Evolutionary conservation across 1,140 invertebrate species (phyloP), one percentile per base, ranked within the genome.

Genomic region (Ips typographus): DNA sequence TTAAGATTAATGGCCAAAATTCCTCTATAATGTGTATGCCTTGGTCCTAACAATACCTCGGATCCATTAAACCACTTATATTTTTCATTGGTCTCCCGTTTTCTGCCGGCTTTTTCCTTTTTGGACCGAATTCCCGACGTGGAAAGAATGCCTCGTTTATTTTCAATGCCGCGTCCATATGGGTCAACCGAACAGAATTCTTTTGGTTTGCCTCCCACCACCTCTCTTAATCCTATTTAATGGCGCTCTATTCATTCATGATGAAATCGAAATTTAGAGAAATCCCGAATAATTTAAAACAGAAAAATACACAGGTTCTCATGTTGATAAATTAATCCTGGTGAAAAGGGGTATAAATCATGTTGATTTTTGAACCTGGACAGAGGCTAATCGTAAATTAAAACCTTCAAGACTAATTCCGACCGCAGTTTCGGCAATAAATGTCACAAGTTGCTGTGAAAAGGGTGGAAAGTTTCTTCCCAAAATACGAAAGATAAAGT

Each of bases 41-140:
- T 36, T 55, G 36, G 37, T 47, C 58, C 58, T 61, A 61, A 68
- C 65, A 68, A 68, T 68, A 61, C 65, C 56, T 42, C 56, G 57
- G 56, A 60, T 68, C 65, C 65, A 68, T 68, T 68, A 68, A 60
- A 68, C 56, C 65, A 68, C 65, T 68, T 68, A 68, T 68, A 68
- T 68, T 68, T 68, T 68, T 68, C 65, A 68, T 68, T 68, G 65
- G 57, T 61, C 65, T 47, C 57, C 65, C 57, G 37, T 68, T 68
- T 61, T 55, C 58, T 42, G 42, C 40, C 40, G 38, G 39, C 40
- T 58, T 59, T 58, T 67, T 55, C 56, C 43, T 59, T 65, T 58
- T 52, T 57, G 65, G 43, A 37, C 41, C n/a, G 47, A 60, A 68
- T 51, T 68, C 40, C 65, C 58, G 44, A 43, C 39, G 36, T 36